phyloP scores from a whole-genome alignment of 2,113 vertebrate genomes.

The Syngnathus typhle region DNA sequence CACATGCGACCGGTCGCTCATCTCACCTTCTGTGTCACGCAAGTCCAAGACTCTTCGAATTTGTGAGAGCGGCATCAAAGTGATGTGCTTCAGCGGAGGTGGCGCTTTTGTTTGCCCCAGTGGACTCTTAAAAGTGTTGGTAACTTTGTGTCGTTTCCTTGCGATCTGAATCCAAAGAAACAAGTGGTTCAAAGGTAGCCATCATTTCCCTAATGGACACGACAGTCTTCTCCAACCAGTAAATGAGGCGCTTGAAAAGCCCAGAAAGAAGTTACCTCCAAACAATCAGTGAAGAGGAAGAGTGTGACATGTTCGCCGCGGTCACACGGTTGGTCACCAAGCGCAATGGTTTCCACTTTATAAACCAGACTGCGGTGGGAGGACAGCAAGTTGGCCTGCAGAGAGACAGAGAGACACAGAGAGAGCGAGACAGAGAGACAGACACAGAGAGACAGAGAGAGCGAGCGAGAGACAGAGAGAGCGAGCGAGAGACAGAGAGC shows the following conservation, averaged over 20 bases:
- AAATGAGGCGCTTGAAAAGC: background rate
- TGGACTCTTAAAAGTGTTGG: constrained; percentile 89
- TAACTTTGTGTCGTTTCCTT: constrained; percentile 93
- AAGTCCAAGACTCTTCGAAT: constrained; percentile 94
- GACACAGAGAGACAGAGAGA: too few relatives aligned
- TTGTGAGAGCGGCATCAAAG: constrained; percentile 95
- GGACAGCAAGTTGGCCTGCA: constrained; percentile 91
- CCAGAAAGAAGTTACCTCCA: constrained; percentile 77
- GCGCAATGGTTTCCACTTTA: constrained; percentile 84
- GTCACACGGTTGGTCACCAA: constrained; percentile 92
- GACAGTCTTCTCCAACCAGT: background rate
- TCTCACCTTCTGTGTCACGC: constrained; percentile 89
- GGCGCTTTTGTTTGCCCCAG: constrained; percentile 84
- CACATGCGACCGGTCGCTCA: background rate
- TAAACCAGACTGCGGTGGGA: constrained; percentile 91
- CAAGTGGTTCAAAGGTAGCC: too few relatives aligned
- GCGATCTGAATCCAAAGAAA: constrained; percentile 76
- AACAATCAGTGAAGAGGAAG: constrained; percentile 96
- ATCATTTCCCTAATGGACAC: background rate
- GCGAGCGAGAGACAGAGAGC: too few relatives aligned
- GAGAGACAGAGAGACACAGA: background rate
- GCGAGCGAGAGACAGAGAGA: too few relatives aligned
- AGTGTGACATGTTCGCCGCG: constrained; percentile 92
- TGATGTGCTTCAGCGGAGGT: constrained; percentile 88
- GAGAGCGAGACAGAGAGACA: too few relatives aligned